Evolutionary conservation across 2,888 invertebrate genomes (phyloP), one percentile per base, ranked within the genome.

Genomic region (Cactoblastis cactorum): DNA sequence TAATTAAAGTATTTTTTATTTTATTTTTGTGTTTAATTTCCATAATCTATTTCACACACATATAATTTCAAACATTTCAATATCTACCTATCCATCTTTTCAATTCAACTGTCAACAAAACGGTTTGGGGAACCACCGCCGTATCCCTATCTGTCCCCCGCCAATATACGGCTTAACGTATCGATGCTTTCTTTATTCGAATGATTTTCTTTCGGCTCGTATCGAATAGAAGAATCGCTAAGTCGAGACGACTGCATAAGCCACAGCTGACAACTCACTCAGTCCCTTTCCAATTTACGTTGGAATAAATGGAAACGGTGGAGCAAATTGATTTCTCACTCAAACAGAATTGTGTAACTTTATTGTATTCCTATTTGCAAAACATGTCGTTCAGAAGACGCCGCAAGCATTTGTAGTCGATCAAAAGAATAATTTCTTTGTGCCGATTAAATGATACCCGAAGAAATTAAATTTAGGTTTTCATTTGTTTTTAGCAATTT

Each of bases 261-360:
- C 85, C 82, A 72, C 83, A 80, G 76, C 78, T 80, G 85, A 83
- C 85, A 85, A 81, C 83, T 78, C 76, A 77, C 80, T 76, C 77
- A 74, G 83, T 80, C 84, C 83, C 80, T 80, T 84, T 86, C 80
- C 87, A 87, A 88, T 87, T 87, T 84, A 80, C 78, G 81, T 81
- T 78, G 77, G 80, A 79, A 83, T 82, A 86, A 86, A 87, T 84
- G 81, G 80, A 77, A 84, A 78, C 75, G 83, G 78, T 78, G 78
- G 83, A 83, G 82, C 84, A 81, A 86, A 86, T 87, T 87, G 87
- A 85, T 86, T 87, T 85, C 86, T 84, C 85, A 83, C 82, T 83
- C 82, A 83, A 82, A 69, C 65, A 65, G 59, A 65, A 67, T 32
- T 19, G 33, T 41, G 43, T 39, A 22, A 49, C 32, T 33, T 39